phyloP scores from a whole-genome alignment of 2,113 vertebrate genomes.

The Marmota monax region DNA sequence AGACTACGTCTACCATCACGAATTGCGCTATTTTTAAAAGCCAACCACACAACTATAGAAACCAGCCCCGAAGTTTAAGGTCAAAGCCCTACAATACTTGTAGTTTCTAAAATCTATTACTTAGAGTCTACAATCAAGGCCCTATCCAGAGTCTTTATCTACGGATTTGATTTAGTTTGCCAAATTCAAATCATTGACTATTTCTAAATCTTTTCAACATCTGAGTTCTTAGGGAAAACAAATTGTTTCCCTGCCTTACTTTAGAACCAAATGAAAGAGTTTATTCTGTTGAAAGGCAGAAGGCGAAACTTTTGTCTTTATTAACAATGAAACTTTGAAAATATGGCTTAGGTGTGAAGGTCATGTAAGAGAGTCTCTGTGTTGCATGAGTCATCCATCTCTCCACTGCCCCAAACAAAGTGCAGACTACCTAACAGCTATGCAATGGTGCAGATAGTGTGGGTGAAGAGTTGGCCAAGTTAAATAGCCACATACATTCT shows the following conservation, averaged over 20 bases:
- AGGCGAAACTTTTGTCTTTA: not conserved
- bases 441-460: accelerated
- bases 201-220: not conserved
- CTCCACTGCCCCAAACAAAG: accelerated
- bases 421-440: not conserved
- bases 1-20: not conserved
- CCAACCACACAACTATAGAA: not conserved
- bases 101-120: not conserved
- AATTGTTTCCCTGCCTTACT: not conserved
- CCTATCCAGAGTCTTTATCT: not conserved
- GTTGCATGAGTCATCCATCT: not conserved
- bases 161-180: not conserved
- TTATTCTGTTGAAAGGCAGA: not conserved
- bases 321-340: not conserved
- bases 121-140: not conserved
- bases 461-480: no score
- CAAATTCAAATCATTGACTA: not conserved
- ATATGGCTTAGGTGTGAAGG: not conserved
- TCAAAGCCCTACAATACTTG: not conserved
- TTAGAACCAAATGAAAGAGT: not conserved
- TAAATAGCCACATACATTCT: not conserved
- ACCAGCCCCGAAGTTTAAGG: not conserved
- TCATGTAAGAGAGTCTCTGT: not conserved
- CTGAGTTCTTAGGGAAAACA: not conserved
- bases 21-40: constrained; percentile 30